phyloP scores from a whole-genome alignment of 2,113 vertebrate genomes.

The Macaca mulatta region DNA sequence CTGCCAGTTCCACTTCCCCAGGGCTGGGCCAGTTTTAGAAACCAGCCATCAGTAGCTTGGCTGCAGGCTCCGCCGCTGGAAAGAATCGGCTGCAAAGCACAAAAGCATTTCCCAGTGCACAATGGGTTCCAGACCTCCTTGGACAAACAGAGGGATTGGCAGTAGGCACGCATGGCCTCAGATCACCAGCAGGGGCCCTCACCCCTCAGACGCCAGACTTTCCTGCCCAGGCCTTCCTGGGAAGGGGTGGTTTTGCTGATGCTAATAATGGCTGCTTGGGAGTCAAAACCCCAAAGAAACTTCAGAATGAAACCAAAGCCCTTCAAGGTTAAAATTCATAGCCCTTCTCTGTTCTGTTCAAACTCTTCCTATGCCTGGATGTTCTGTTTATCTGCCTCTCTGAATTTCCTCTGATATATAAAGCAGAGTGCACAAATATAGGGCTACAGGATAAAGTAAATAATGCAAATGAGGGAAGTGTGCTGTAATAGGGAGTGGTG shows the following conservation, averaged over 20 bases:
- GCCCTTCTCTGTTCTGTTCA: background rate
- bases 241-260: background rate
- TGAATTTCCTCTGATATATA: background rate
- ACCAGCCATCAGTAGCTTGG: constrained; percentile 20
- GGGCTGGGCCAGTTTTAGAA: constrained; percentile 49
- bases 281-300: constrained; percentile 39
- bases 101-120: constrained; percentile 60
- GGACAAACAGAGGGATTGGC: constrained; percentile 46
- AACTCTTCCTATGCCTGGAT: background rate
- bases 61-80: constrained; percentile 11
- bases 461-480: background rate
- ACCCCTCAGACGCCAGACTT: background rate
- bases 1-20: background rate
- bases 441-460: background rate
- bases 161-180: background rate
- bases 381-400: background rate
- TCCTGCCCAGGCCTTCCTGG: background rate
- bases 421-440: background rate
- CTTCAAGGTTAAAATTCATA: background rate
- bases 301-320: background rate
- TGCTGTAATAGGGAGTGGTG: accelerated
- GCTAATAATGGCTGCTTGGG: background rate
- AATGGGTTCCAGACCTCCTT: constrained; percentile 56
- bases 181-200: background rate
- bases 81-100: constrained; percentile 56